Evolutionary conservation across 1,140 invertebrate genomes (phyloP), one percentile per base, ranked within the genome.

Genomic region (Listronotus bonariensis): DNA sequence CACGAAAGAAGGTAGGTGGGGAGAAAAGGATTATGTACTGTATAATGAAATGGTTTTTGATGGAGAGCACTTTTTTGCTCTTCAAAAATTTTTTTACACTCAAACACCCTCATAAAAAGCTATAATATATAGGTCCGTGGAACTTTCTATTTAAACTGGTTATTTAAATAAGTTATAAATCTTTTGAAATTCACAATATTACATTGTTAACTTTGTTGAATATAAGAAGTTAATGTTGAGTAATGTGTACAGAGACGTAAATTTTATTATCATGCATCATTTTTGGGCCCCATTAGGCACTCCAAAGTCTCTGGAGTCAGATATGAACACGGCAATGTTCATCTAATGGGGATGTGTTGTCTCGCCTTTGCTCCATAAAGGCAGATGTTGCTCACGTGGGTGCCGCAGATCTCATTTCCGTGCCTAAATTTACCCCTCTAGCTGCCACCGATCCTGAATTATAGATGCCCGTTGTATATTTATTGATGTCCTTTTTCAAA

Each of bases 261-360:
- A 66, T 65, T 65, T 48, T 42, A 53, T 62, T 65, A 64, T 65
- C 68, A 66, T 72, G 71, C 67, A 72, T 74, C 74, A 75, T 75
- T 73, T 64, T 68, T 26, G 15, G 32, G 41, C 32, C 51, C 65
- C 68, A 71, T 74, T 71, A 69, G 67, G 61, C 65, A 68, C 43
- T 53, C 58, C 55, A 53, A 66, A 67, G 65, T 72, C 74, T 75
- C 72, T 55, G 17, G 72, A 72, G 70, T 64, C 62, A 56, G 53
- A 68, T 68, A 65, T 65, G 67, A 70, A 70, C 62, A 46, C 56
- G 62, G 73, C 72, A 68, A 73, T 74, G 73, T 59, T 69, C 69
- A 72, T 74, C 67, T 72, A 74, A 74, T 75, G 72, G 72, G 67
- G 70, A 72, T 74, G 71, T 72, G 71, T 69, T 75, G 74, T 75